Percentiles rank a stretch among this genome's conserved stretches.
phyloP scores from a whole-genome alignment of 2,797 vertebrate genomes.

The Siniperca undulata region DNA sequence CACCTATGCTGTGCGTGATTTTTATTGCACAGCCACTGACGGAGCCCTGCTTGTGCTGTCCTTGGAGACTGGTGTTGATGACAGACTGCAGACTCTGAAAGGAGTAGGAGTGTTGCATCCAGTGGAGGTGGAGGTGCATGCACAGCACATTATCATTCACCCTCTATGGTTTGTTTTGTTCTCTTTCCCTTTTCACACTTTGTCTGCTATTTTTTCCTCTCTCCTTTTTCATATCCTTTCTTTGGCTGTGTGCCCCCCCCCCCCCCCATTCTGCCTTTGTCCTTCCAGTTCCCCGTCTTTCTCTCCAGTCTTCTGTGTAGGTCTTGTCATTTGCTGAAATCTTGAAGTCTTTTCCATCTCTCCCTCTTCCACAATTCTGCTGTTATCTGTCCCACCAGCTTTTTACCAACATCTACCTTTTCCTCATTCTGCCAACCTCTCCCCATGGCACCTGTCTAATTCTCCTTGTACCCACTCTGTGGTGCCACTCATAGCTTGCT shows the following conservation, averaged over 20 bases:
- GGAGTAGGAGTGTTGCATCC: constrained; percentile 81
- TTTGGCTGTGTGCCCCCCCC: constrained; percentile 50
- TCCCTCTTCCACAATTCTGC: constrained; percentile 54
- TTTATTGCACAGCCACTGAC: constrained; percentile 82
- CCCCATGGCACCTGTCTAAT: constrained; percentile 81
- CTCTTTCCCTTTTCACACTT: constrained; percentile 71
- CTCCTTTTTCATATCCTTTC: constrained; percentile 50
- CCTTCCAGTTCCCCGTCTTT: constrained; percentile 51
- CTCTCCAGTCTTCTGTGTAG: constrained; percentile 44
- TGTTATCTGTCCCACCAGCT: constrained; percentile 76
- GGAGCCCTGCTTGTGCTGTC: constrained; percentile 75
- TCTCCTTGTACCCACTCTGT: constrained; percentile 81
- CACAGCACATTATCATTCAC: constrained; percentile 76
- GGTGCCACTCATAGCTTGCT: constrained; percentile 82
- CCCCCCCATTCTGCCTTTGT: constrained; percentile 43
- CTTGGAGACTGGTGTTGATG: constrained; percentile 78
- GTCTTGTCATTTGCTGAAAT: constrained; percentile 73
- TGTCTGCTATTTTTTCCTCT: constrained; percentile 56
- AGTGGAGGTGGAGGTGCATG: constrained; percentile 78
- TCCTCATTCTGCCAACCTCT: constrained; percentile 76
- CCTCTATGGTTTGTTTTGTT: constrained; percentile 72
- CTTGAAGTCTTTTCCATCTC: constrained; percentile 68
- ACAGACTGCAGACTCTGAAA: constrained; percentile 81
- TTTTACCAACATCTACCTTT: constrained; percentile 75
- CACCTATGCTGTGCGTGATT: constrained; percentile 84